Percentiles rank a stretch among this genome's conserved stretches.
Evolutionary conservation across 1,140 invertebrate genomes (phyloP).

Genomic region (Drosophila bocki): DNA sequence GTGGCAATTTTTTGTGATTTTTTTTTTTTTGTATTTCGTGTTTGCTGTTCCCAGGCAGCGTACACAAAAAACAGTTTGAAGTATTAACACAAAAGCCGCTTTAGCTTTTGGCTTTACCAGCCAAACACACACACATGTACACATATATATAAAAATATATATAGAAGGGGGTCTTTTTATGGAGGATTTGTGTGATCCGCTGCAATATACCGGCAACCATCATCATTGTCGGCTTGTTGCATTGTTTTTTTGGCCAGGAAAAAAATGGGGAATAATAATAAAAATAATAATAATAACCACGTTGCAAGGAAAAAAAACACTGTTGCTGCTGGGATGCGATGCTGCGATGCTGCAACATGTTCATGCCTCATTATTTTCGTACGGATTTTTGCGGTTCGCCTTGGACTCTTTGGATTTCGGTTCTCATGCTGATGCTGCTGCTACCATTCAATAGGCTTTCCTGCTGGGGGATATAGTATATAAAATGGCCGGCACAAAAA

Average conservation of each 20-base stretch:
- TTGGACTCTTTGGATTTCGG: slow-evolving; percentile 52
- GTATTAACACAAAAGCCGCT: slow-evolving; percentile 83
- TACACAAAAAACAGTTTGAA: slow-evolving; percentile 62
- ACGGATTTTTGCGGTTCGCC: slow-evolving; percentile 80
- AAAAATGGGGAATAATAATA: slow-evolving; percentile 63
- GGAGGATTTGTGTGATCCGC: slow-evolving; percentile 83
- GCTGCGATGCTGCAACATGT: slow-evolving; percentile 71
- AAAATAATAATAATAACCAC: slow-evolving; percentile 76
- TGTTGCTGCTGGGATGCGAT: slow-evolving; percentile 32
- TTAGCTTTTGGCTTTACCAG: slow-evolving; percentile 69
- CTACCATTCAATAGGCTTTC: slow-evolving; percentile 44
- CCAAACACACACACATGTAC: slow-evolving; percentile 17
- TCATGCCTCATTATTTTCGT: slow-evolving; percentile 84
- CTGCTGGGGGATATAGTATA: slow-evolving; percentile 1
- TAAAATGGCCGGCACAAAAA: slow-evolving; percentile 54
- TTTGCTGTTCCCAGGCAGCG: slow-evolving; percentile 41
- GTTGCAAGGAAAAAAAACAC: slow-evolving; percentile 41
- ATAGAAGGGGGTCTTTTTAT: slow-evolving; percentile 62
- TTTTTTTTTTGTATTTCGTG: slow-evolving; percentile 13
- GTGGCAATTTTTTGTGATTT: slow-evolving; percentile 70
- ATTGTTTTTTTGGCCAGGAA: slow-evolving; percentile 67
- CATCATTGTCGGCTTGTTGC: slow-evolving; percentile 62
- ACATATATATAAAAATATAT: slow-evolving; percentile 22
- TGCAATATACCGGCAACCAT: slow-evolving; percentile 68
- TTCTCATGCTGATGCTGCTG: slow-evolving; percentile 55